Evolutionary conservation across 2,113 vertebrate species (phyloP).

Genomic region (Dolichallabes microphthalmus): DNA sequence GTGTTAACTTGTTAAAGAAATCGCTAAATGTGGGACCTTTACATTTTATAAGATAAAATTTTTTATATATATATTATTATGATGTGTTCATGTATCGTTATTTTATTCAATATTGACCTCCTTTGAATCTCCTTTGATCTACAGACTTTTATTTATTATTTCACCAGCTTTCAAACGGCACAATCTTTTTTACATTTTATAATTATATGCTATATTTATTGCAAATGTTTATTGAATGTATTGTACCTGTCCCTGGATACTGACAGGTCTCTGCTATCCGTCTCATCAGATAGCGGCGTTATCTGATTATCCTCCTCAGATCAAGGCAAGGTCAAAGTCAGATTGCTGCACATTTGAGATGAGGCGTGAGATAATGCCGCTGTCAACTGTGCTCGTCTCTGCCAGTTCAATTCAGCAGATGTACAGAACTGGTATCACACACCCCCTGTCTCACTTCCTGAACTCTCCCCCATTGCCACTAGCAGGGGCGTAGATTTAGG

Average conservation of each 20-base stretch:
- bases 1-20: no score
- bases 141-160: neutral
- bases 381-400: neutral
- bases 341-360: conserved; percentile 27
- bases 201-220: neutral
- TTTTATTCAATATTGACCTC: neutral
- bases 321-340: conserved; percentile 39
- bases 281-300: neutral
- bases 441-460: conserved; percentile 4
- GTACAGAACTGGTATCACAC: conserved; percentile 2
- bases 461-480: neutral
- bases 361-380: conserved; percentile 24
- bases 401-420: neutral
- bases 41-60: no score
- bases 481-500: no score
- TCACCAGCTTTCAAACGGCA: neutral
- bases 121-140: neutral
- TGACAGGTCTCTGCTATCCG: conserved; percentile 40
- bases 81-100: neutral
- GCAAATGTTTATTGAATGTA: no score
- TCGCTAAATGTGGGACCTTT: neutral
- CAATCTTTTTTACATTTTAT: neutral
- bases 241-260: neutral
- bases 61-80: no score
- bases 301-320: conserved; percentile 39